Conservation (phyloP, 2,888 invertebrate species). For the Patella pellucida region DNA sequence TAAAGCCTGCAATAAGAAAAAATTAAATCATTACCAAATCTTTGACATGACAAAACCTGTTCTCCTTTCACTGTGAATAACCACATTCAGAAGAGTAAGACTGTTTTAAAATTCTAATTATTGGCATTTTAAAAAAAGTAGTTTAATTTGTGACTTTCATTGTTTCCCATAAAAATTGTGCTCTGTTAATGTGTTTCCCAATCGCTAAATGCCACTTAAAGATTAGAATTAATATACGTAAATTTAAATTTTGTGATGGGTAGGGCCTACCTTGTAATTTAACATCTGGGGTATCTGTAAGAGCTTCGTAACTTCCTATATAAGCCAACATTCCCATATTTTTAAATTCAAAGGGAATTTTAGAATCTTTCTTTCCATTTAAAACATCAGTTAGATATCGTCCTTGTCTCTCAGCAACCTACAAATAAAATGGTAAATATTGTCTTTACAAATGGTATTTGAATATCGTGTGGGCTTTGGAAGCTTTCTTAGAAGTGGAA, state of each 20-base stretch:
- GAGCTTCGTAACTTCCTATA: conserved; percentile 69
- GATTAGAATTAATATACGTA: no score
- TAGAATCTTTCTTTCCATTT: conserved; percentile 39
- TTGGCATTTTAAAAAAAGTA: no score
- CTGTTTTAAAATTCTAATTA: no score
- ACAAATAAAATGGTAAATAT: conserved; percentile 14
- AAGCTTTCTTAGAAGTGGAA: no score
- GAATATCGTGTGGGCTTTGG: no score
- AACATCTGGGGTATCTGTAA: conserved; percentile 68
- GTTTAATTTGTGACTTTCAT: no score
- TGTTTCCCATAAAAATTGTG: no score
- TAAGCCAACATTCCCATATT: conserved; percentile 72
- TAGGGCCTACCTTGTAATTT: conserved; percentile 65
- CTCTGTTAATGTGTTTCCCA: no score
- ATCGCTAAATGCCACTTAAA: no score
- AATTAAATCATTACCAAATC: neutral
- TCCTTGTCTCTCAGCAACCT: conserved; percentile 72
- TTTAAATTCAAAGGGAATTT: conserved; percentile 59
- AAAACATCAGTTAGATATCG: conserved; percentile 66
- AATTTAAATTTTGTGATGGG: neutral
- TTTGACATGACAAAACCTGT: neutral
- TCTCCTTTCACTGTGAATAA: no score
- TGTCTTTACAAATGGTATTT: no score
- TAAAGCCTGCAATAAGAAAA: conserved; percentile 58
- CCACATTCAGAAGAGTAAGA: no score